Evolutionary conservation across 2,797 vertebrate genomes (phyloP), one percentile per base, ranked within the genome.

Genomic region (Parauchenoglanis punctatus): DNA sequence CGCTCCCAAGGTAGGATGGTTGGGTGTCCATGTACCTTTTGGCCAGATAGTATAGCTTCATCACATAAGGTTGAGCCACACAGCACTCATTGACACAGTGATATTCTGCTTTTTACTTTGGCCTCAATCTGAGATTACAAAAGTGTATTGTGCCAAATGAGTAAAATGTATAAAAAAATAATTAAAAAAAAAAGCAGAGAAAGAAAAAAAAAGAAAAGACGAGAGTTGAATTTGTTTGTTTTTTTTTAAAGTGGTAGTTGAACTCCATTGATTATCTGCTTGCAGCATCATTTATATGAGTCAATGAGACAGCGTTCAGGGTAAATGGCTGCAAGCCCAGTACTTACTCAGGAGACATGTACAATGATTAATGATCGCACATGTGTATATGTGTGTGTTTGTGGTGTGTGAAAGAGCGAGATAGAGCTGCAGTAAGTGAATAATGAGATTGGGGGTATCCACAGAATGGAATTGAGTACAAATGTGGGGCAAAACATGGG

Each of bases 261-360:
- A 92, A 90, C 77, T 56, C 56, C 91, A 95, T 94, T 78, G 93
- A 94, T 91, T 86, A 54, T 35, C 52, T 87, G 85, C 81, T 68
- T 89, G 61, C 75, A 67, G 89, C 75, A 83, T 90, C 56, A 91
- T 93, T 91, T 92, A 91, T 91, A 90, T 86, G 63, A 88, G 87
- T 81, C 90, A 73, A 56, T 89, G 87, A 89, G 73, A 85, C 88
- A 83, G 31, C 56, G 28, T 88, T 89, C 88, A 67, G 35, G 67
- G 65, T 72, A 88, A 86, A 44, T 70, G 81, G 54, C 63, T 59
- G 12, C 28, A 28, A n/a, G 17, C 54, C 52, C 46, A 59, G 17
- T 11, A 67, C 58, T 78, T 86, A 82, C 44, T 87, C 59, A 73
- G 58, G 31, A 84, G 49, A 81, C 56, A 15, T 17, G 67, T 75